Evolutionary conservation across 2,888 invertebrate genomes (phyloP).

Genomic region (Fragum whitleyi): DNA sequence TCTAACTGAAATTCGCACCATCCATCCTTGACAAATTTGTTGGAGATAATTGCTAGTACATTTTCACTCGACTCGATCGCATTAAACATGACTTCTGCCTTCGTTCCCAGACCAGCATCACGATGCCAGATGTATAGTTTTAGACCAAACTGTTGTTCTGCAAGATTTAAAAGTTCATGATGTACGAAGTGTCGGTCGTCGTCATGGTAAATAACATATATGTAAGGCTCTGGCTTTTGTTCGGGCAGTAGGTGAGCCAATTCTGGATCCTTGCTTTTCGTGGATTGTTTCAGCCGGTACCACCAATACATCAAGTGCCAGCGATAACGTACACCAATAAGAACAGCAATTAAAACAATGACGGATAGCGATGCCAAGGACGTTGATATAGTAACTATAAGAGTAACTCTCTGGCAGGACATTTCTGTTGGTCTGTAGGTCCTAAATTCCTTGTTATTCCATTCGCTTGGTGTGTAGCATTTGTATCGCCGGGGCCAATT

Average conservation of each 20-base stretch:
- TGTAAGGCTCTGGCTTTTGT: not conserved
- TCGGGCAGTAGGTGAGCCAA: not conserved
- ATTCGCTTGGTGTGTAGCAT: conserved; percentile 11
- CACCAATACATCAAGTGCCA: conserved; percentile 37
- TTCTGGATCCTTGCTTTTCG: not conserved
- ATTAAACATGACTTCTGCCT: conserved; percentile 43
- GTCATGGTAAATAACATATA: conserved; percentile 36
- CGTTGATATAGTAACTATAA: not conserved
- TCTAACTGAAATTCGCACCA: conserved; percentile 64
- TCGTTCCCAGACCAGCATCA: conserved; percentile 16
- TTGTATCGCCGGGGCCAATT: conserved; percentile 31
- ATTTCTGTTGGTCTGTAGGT: conserved; percentile 14
- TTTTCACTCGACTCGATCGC: conserved; percentile 48
- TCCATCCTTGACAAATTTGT: conserved; percentile 47
- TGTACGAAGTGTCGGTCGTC: conserved; percentile 24
- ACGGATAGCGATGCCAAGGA: not conserved
- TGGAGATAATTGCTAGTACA: conserved; percentile 51
- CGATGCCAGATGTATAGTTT: conserved; percentile 35
- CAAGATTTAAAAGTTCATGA: not conserved
- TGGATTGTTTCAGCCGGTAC: conserved; percentile 4
- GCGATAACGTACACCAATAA: conserved; percentile 4
- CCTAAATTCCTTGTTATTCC: not conserved
- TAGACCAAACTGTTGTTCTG: conserved; percentile 25
- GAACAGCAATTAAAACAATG: not conserved
- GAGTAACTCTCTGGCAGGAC: conserved; percentile 5